Evolutionary conservation across 2,113 vertebrate species (phyloP).

Genomic region (Drymodes brunneopygia): DNA sequence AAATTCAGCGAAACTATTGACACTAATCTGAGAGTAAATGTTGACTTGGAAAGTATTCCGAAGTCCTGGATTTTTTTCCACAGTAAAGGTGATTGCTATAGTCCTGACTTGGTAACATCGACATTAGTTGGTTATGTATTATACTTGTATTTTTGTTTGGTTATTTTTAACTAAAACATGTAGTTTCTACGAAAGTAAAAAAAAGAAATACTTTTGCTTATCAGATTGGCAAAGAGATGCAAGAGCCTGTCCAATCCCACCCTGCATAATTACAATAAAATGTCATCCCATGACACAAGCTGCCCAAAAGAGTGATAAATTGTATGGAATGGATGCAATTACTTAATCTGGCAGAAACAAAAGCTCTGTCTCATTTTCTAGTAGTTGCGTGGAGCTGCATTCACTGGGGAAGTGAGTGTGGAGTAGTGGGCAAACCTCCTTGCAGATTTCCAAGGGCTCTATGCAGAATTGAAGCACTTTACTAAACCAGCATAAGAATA

Average conservation of each 20-base stretch:
- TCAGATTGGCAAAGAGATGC: conserved; percentile 46
- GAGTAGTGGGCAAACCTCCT: not conserved
- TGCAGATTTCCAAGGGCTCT: conserved; percentile 29
- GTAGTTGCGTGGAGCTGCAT: not conserved
- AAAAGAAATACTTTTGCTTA: not conserved
- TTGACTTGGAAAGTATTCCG: conserved; percentile 32
- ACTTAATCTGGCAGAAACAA: conserved; percentile 40
- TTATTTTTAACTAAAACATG: conserved; percentile 19
- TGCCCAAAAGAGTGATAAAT: conserved; percentile 35
- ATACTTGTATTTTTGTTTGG: not conserved
- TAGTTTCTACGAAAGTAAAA: conserved; percentile 28
- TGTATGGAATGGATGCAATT: conserved; percentile 12
- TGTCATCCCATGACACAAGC: conserved; percentile 42
- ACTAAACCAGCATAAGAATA: conserved; percentile 42
- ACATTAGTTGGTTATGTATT: not conserved
- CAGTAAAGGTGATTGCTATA: not conserved
- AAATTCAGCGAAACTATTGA: not conserved
- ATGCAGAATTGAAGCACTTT: conserved; percentile 25
- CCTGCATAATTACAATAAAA: conserved; percentile 30
- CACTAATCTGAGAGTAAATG: not conserved
- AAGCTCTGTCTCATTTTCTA: not conserved
- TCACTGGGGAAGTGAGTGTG: not conserved
- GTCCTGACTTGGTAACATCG: not conserved
- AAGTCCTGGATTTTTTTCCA: not conserved
- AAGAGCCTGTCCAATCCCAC: conserved; percentile 34